These are phyloP conservation scores for Drosophila demipolita DNA, from an alignment of 2,888 invertebrate genomes.

Conservation along the genomic window DNA sequence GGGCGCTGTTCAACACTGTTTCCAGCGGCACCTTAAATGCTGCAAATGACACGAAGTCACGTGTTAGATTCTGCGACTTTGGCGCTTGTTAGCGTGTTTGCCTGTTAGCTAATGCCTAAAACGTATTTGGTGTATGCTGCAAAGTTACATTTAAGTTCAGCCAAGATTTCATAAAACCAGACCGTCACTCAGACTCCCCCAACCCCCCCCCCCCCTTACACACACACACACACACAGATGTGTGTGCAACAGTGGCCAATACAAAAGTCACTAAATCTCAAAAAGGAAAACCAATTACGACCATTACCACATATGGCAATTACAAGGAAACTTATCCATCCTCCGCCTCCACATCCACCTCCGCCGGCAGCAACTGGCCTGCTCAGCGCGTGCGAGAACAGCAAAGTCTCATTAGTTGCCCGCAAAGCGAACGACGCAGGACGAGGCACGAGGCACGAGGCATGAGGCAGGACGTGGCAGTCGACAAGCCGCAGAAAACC, in stretches of 20 bases:
- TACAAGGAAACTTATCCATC: conserved; percentile 62
- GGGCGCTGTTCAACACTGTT: conserved; percentile 30
- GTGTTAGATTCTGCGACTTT: conserved; percentile 78
- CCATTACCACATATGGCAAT: conserved; percentile 79
- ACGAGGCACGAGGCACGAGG: conserved; percentile 13
- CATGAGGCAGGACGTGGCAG: conserved; percentile 30
- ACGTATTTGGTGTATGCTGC: conserved; percentile 70
- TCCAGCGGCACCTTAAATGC: conserved; percentile 59
- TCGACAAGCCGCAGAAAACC: conserved; percentile 29
- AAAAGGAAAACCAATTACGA: conserved; percentile 78
- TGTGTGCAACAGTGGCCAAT: conserved; percentile 59
- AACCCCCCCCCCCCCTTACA: not conserved
- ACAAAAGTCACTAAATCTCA: conserved; percentile 76
- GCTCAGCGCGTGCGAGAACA: conserved; percentile 61
- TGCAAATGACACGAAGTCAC: conserved; percentile 82
- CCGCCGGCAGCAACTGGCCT: not conserved
- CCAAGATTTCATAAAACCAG: conserved; percentile 58
- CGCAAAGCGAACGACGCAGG: conserved; percentile 54
- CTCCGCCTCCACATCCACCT: not conserved
- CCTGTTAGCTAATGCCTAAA: conserved; percentile 74
- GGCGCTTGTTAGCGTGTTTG: conserved; percentile 74
- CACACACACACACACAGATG: not conserved
- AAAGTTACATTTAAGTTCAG: conserved; percentile 69
- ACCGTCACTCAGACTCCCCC: not conserved
- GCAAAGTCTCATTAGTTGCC: conserved; percentile 78